Base-by-base conservation (phyloP, 2,888 invertebrate genomes). In the Macaria notata region DNA sequence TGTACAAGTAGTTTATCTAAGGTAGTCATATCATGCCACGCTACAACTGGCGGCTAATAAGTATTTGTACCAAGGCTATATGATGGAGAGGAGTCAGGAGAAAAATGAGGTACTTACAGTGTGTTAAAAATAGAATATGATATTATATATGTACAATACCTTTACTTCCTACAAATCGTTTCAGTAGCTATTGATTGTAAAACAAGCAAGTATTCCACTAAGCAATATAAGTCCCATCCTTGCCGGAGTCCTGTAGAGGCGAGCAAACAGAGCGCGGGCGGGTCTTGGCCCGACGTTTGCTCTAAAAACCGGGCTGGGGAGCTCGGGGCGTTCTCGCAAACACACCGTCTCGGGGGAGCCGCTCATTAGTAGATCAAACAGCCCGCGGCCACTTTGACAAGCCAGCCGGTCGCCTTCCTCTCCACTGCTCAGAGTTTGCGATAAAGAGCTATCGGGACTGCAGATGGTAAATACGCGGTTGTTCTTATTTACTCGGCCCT, bases 301-400 rank as follows among this genome's bases (percentile, higher is more conserved):
- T 73, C 79, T 82, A 86, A 87, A 88, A 88, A 84, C 83, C 84
- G 63, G 59, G 1, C 56, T 54, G 50, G 72, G 69, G 63, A 64
- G 73, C 73, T 70, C 70, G 72, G 73, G 79, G 81, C 82, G 82
- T 79, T 82, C 81, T 76, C 74, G 85, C 84, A 88, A 89, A 90
- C 88, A 89, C 75, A 67, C 64, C 79, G 84, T 88, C 90, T 90
- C 89, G 78, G 73, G 90, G 89, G 89, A 84, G 71, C 83, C 87
- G 83, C 89, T 90, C 90, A 91, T 91, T 91, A 91, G 86, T 90
- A 86, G 90, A 84, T 80, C 90, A 91, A 90, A 91, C 86, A 90
- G 81, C 87, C 83, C 82, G 84, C 86, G 85, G 87, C 88, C 86
- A 88, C 90, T 90, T 89, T 89, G 90, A 90, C 88, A 88, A 84